Conservation (phyloP, 1,140 invertebrate species). For the Nymphalis io region DNA sequence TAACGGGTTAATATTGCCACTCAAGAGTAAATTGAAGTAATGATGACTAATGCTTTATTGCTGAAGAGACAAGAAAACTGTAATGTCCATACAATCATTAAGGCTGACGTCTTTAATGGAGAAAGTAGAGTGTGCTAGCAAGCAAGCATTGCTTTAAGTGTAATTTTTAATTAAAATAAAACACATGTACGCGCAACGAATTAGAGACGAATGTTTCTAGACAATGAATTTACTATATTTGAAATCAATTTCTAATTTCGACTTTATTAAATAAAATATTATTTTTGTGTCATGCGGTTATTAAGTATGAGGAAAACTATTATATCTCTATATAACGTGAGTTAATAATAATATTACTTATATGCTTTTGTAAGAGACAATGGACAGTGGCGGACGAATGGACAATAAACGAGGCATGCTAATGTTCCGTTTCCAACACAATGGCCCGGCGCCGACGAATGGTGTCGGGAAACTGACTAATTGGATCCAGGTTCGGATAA, state of each 20-base stretch:
- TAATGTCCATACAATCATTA: slow-evolving; percentile 41
- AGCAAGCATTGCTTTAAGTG: slow-evolving; percentile 38
- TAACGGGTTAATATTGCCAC: slow-evolving; percentile 2
- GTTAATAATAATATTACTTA: not conserved
- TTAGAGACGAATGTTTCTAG: slow-evolving; percentile 3
- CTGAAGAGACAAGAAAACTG: slow-evolving; percentile 30
- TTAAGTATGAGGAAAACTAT: not conserved
- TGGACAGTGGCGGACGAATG: slow-evolving; percentile 21
- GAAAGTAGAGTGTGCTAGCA: slow-evolving; percentile 37
- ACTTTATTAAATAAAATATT: not conserved
- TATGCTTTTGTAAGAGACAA: slow-evolving; percentile 11
- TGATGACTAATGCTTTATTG: slow-evolving; percentile 22
- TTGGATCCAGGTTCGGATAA: slow-evolving; percentile 16
- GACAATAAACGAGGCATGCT: slow-evolving; percentile 32
- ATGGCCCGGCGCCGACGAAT: slow-evolving; percentile 34
- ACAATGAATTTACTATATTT: slow-evolving; percentile 2
- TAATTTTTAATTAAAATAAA: slow-evolving; percentile 26
- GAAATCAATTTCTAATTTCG: not conserved
- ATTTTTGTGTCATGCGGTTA: not conserved
- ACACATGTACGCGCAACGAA: not conserved
- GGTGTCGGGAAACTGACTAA: slow-evolving; percentile 26
- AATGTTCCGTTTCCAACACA: slow-evolving; percentile 36
- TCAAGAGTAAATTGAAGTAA: slow-evolving; percentile 23
- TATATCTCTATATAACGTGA: not conserved
- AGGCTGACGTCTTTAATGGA: slow-evolving; percentile 37